These are phyloP conservation scores for Epizoanthus scotinus DNA, from an alignment of 92 coral and sea anemone species.

Conservation along the genomic window DNA sequence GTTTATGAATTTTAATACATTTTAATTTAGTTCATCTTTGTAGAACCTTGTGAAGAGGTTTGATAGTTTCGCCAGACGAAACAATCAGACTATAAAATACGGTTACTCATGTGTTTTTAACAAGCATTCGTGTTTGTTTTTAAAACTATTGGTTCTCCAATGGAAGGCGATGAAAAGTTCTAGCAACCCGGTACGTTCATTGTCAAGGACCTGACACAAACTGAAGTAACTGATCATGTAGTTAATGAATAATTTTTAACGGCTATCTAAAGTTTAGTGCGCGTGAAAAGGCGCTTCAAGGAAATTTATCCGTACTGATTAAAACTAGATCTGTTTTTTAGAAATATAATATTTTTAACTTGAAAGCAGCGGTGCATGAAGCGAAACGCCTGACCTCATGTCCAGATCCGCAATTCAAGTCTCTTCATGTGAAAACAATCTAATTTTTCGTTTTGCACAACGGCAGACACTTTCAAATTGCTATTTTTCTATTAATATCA, in stretches of 20 bases:
- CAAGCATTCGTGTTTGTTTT: too few species aligned
- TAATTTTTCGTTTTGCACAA: too few species aligned
- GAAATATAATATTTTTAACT: background rate
- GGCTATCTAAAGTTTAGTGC: background rate
- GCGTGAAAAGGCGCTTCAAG: background rate
- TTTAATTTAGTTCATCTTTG: background rate
- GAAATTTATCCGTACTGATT: too few species aligned
- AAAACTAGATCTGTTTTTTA: background rate
- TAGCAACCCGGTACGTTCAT: too few species aligned
- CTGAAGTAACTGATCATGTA: background rate
- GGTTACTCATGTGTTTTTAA: too few species aligned
- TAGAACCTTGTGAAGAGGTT: background rate
- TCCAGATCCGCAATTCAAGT: background rate
- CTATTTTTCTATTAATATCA: too few species aligned
- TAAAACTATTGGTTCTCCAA: too few species aligned
- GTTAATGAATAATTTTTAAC: background rate
- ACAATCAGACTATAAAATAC: background rate
- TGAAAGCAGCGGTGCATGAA: conserved; percentile 8
- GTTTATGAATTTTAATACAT: background rate
- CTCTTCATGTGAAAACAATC: too few species aligned
- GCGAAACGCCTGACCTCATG: conserved; percentile 17
- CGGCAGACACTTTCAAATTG: too few species aligned
- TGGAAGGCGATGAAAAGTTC: too few species aligned
- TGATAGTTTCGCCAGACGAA: background rate
- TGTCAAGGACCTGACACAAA: too few species aligned